Evolutionary conservation across 1,140 invertebrate genomes (phyloP).

Genomic region (Frieseomelitta varia): DNA sequence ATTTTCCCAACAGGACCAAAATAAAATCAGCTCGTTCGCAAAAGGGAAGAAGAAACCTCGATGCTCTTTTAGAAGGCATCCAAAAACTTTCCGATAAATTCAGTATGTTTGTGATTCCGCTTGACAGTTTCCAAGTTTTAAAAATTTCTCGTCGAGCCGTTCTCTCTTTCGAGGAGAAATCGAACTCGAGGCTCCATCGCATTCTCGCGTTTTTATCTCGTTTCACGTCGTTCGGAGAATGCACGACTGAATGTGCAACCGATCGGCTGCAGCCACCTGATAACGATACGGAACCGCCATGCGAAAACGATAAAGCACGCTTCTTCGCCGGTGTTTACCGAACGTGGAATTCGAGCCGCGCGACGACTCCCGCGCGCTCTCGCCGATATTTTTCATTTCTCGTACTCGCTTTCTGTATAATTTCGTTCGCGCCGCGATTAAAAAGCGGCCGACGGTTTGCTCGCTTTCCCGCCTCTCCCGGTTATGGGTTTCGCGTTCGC

Average conservation of each 20-base stretch:
- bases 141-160: background rate
- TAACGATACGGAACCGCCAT: background rate
- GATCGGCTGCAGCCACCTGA: background rate
- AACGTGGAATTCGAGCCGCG: background rate
- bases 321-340: background rate
- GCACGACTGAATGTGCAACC: background rate
- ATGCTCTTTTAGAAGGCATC: too few relatives aligned
- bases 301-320: background rate
- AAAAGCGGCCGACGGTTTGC: background rate
- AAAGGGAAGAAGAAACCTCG: too few relatives aligned
- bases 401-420: background rate
- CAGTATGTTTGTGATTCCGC: too few relatives aligned
- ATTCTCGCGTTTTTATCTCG: background rate
- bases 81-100: too few relatives aligned
- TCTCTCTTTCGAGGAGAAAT: background rate
- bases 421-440: background rate
- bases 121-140: too few relatives aligned
- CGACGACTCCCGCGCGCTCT: background rate
- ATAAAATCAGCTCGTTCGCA: too few relatives aligned
- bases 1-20: too few relatives aligned
- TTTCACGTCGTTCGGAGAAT: background rate
- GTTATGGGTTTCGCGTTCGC: conserved; percentile 8
- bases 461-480: background rate
- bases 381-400: background rate
- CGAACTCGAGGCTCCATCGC: too few relatives aligned